Evolutionary conservation across 2,113 vertebrate genomes (phyloP).

Genomic region (Mesitornis unicolor): DNA sequence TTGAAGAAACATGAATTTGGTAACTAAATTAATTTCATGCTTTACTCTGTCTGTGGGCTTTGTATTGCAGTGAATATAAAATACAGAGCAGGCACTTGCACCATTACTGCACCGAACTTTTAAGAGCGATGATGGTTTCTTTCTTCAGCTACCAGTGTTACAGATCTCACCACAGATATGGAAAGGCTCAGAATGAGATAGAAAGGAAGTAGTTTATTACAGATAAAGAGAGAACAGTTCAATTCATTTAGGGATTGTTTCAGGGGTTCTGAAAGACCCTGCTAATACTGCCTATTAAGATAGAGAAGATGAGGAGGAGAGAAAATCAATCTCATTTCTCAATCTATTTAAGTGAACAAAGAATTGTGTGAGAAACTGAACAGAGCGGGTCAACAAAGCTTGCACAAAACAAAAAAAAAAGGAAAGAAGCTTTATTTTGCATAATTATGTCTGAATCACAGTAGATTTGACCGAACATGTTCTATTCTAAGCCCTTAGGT

Average conservation of each 20-base stretch:
- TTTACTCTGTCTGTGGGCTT: neutral
- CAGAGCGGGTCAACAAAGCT: neutral
- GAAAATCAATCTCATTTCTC: constrained; percentile 30
- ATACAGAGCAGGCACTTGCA: neutral
- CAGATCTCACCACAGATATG: neutral
- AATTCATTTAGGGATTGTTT: neutral
- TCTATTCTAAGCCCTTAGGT: neutral
- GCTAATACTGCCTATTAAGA: neutral
- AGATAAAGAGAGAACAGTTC: neutral
- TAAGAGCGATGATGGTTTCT: neutral
- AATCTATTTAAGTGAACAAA: neutral
- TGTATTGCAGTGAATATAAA: neutral
- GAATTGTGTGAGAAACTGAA: neutral
- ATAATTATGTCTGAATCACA: constrained; percentile 13
- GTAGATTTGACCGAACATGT: constrained; percentile 12
- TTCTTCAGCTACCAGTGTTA: neutral
- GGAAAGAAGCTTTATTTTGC: constrained; percentile 22
- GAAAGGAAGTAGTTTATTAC: neutral
- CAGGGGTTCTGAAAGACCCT: neutral
- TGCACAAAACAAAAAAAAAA: neutral
- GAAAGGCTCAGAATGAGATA: neutral
- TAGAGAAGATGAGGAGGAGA: neutral
- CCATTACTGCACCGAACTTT: neutral
- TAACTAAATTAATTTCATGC: neutral
- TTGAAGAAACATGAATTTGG: neutral